Evolutionary conservation across 2,888 invertebrate genomes (phyloP).

Genomic region (Drosophila kokeensis): DNA sequence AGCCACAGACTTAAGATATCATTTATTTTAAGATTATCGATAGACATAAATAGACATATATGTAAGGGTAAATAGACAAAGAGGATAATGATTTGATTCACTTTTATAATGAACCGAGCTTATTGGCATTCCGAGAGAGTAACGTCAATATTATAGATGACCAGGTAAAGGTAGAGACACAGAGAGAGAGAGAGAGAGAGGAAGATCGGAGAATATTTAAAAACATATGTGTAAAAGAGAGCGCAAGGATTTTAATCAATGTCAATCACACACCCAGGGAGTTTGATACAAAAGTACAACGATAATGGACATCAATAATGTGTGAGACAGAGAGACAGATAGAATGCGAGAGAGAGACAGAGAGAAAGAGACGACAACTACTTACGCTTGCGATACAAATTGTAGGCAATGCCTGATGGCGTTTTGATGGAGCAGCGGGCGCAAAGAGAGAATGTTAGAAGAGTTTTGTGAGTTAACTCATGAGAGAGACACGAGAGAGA

Average conservation of each 20-base stretch:
- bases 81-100: conserved; percentile 1
- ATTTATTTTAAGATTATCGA: conserved; percentile 1
- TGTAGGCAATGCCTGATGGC: conserved; percentile 64
- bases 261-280: conserved; percentile 7
- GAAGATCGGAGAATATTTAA: conserved; percentile 6
- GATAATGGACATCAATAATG: conserved; percentile 47
- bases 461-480: conserved; percentile 60
- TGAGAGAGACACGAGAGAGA: conserved; percentile 28
- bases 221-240: conserved; percentile 22
- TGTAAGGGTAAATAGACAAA: conserved; percentile 11
- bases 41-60: conserved; percentile 2
- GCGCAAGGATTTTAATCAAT: conserved; percentile 17
- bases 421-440: conserved; percentile 55
- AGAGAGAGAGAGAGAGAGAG: conserved; percentile 16
- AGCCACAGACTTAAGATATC: background rate
- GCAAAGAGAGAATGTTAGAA: conserved; percentile 75
- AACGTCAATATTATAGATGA: conserved; percentile 8
- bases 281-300: conserved; percentile 49
- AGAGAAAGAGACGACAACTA: conserved; percentile 50
- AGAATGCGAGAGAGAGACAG: conserved; percentile 24
- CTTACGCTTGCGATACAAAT: conserved; percentile 82
- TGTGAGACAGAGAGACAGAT: conserved; percentile 16
- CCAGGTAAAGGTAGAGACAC: conserved; percentile 10
- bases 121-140: conserved; percentile 13
- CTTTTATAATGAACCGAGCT: conserved; percentile 1